These are phyloP conservation scores for Alviniconcha strummeri DNA, from an alignment of 2,888 invertebrate species.

Conservation along the genomic window DNA sequence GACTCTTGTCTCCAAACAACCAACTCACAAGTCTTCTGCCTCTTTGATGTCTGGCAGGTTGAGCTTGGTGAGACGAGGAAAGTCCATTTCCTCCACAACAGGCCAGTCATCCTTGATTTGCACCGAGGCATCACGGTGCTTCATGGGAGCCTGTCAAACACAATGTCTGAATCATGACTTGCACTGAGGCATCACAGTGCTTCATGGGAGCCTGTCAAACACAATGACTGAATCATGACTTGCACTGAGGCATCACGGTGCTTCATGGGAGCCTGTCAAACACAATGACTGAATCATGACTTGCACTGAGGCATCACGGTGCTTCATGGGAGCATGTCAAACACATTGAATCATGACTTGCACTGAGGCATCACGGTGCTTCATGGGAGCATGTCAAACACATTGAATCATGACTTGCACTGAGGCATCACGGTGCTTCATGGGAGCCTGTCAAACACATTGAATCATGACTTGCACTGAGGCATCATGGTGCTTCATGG, in stretches of 20 bases:
- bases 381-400: constrained; percentile 81
- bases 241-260: constrained; percentile 97
- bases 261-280: constrained; percentile 83
- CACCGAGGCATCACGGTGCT: constrained; percentile 96
- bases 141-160: constrained; percentile 81
- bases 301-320: constrained; percentile 96
- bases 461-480: constrained; percentile 88
- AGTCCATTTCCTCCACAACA: constrained; percentile 97
- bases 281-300: constrained; percentile 76
- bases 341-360: constrained; percentile 79
- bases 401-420: constrained; percentile 84
- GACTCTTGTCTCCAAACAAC: background rate
- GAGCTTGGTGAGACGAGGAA: constrained; percentile 93
- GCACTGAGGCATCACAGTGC: constrained; percentile 96
- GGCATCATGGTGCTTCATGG: constrained; percentile 95
- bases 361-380: constrained; percentile 96
- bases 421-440: constrained; percentile 96
- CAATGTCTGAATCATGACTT: constrained; percentile 77
- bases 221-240: constrained; percentile 76
- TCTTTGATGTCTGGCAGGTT: constrained; percentile 93
- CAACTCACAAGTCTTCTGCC: constrained; percentile 78
- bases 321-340: constrained; percentile 85
- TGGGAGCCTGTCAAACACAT: constrained; percentile 78
- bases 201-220: constrained; percentile 83
- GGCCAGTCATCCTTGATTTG: constrained; percentile 96